Base-by-base conservation (phyloP, 1,140 invertebrate species). In the Triops cancriformis region DNA sequence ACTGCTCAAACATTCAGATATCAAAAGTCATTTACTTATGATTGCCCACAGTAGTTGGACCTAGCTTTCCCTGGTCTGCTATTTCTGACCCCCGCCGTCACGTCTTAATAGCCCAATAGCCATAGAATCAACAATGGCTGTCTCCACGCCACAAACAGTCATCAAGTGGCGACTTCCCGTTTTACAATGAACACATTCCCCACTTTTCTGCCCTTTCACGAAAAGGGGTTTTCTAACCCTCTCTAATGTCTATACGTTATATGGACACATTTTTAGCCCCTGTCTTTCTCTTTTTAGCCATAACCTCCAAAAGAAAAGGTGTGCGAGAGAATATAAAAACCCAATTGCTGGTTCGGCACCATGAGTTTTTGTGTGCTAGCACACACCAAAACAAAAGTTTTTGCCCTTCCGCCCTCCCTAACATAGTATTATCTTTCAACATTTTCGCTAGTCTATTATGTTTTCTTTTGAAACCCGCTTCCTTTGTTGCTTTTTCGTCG, bases 91-190 rank as follows among this genome's bases (percentile, higher is more conserved):
- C 31, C 31, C 31, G 7, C 31, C 7, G 2, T 37, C 31, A 37
- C 31, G 31, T 37, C 31, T 37, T 37, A 37, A 37, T 37, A 37
- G 7, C 31, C 31, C 31, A 4, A 7, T 64, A 23, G 10, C 51
- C 23, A 64, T 64, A 64, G 51, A 64, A 64, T 64, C 51, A 64
- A 64, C 51, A 64, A 64, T 64, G 51, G 10, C 23, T 23, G 10
- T 64, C 51, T 64, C n/a, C 51, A 64, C 14, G 7, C 31, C 2
- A 7, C 31, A 37, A 64, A 64, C 51, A 64, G 23, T 64, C 51
- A 64, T 64, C 51, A 64, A 64, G 51, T 64, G 51, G 51, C 51
- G 51, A 64, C 51, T 64, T 64, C 51, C 51, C 51, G 51, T 14
- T 64, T n/a, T 64, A n/a, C 51, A 64, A 64, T 6, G 2, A 23